phyloP scores from a whole-genome alignment of 1,140 invertebrate genomes.

The Bathynomus jamesi region DNA sequence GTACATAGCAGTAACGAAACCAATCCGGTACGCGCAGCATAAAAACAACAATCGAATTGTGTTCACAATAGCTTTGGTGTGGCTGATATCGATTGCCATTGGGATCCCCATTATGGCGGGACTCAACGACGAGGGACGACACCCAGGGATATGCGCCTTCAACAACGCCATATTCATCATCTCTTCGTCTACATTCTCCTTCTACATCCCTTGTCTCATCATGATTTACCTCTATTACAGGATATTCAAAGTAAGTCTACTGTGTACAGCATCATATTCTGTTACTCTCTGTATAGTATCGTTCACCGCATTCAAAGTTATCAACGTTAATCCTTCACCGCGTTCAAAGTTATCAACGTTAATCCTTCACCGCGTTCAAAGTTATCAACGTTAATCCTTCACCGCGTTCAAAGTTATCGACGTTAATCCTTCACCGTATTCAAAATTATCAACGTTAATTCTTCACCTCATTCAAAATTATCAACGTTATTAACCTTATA shows the following conservation, averaged over 20 bases:
- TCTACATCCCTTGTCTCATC: slow-evolving; percentile 97
- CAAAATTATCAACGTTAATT: too few species aligned
- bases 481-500: too few species aligned
- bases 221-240: slow-evolving; percentile 98
- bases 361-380: too few species aligned
- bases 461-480: too few species aligned
- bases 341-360: too few species aligned
- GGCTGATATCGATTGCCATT: slow-evolving; percentile 91
- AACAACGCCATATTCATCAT: slow-evolving; percentile 98
- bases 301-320: too few species aligned
- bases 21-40: slow-evolving; percentile 98
- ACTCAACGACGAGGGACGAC: slow-evolving; percentile 52
- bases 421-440: too few species aligned
- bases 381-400: too few species aligned
- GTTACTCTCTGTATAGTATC: neutral
- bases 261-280: slow-evolving; percentile 7
- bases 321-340: too few species aligned
- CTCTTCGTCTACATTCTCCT: slow-evolving; percentile 93
- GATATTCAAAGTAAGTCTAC: slow-evolving; percentile 90
- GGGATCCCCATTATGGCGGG: slow-evolving; percentile 87
- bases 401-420: too few species aligned
- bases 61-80: slow-evolving; percentile 91
- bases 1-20: slow-evolving; percentile 97
- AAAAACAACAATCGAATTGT: slow-evolving; percentile 92
- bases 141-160: slow-evolving; percentile 54